A percentile compares a stretch with the other conserved stretches of the same genome.
These are phyloP conservation scores for Botia kubotai DNA, from an alignment of 2,797 vertebrate genomes.

Conservation along the genomic window DNA sequence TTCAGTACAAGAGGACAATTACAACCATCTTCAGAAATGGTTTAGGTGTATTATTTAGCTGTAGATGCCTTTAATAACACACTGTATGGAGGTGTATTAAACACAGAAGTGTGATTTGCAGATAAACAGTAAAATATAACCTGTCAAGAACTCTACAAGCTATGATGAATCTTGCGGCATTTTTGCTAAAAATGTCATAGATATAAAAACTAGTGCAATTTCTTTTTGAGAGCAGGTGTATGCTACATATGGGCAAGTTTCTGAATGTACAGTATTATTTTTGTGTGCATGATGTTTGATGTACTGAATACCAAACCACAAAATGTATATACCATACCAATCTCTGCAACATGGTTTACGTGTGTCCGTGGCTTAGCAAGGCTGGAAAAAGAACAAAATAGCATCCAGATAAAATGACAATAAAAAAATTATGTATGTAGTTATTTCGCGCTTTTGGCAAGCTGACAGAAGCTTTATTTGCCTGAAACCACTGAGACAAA, in stretches of 20 bases:
- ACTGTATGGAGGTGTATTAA: not conserved
- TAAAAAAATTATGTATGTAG: not conserved
- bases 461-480: not conserved
- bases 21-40: not conserved
- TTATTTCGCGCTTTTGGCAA: not conserved
- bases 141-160: not conserved
- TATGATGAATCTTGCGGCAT: not conserved
- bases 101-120: not conserved
- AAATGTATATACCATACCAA: too few relatives aligned
- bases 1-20: slow-evolving; percentile 23
- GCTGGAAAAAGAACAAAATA: not conserved
- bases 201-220: not conserved
- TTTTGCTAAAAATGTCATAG: not conserved
- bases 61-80: not conserved
- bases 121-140: not conserved
- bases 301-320: too few relatives aligned
- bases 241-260: not conserved
- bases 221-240: not conserved
- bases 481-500: not conserved
- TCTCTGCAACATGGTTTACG: not conserved
- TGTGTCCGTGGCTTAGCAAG: not conserved
- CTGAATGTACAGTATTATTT: not conserved
- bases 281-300: not conserved
- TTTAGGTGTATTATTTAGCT: not conserved
- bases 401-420: not conserved